These are phyloP conservation scores for Anagyrus pseudococci DNA, from an alignment of 2,888 invertebrate genomes.

Conservation along the genomic window DNA sequence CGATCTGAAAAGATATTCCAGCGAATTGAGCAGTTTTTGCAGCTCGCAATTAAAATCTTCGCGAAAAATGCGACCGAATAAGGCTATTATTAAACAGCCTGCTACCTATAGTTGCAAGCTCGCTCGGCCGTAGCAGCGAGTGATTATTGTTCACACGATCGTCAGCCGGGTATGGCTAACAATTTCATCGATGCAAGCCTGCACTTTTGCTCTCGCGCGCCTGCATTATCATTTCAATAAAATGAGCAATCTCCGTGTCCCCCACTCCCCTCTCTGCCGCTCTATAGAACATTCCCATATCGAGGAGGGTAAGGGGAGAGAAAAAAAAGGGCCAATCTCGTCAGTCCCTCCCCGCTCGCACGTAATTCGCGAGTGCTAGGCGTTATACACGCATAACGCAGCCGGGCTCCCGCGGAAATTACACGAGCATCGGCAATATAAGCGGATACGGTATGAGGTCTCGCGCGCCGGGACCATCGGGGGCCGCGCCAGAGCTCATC, in stretches of 20 bases:
- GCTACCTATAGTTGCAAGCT: too few relatives aligned
- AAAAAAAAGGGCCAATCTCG: not conserved
- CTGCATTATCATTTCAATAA: slow-evolving; percentile 11
- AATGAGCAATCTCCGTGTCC: slow-evolving; percentile 16
- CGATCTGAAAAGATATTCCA: too few relatives aligned
- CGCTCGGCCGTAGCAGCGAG: too few relatives aligned
- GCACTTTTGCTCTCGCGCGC: too few relatives aligned
- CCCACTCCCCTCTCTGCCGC: not conserved
- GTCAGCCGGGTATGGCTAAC: too few relatives aligned
- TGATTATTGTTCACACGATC: too few relatives aligned
- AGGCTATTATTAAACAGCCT: too few relatives aligned
- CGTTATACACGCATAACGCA: slow-evolving; percentile 27
- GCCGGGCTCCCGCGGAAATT: slow-evolving; percentile 39
- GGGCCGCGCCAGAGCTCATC: slow-evolving; percentile 59
- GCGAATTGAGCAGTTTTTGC: too few relatives aligned
- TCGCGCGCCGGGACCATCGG: slow-evolving; percentile 59
- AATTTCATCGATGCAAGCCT: too few relatives aligned
- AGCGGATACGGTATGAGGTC: slow-evolving; percentile 51
- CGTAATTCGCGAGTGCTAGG: not conserved
- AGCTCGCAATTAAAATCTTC: too few relatives aligned
- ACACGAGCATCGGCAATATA: slow-evolving; percentile 51
- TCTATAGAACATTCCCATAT: slow-evolving; percentile 2
- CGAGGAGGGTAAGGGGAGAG: not conserved
- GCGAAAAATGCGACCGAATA: too few relatives aligned
- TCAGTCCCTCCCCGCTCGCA: not conserved